These are phyloP conservation scores for Hydrotaea diabolus DNA, from an alignment of 2,888 invertebrate genomes.

Conservation along the genomic window DNA sequence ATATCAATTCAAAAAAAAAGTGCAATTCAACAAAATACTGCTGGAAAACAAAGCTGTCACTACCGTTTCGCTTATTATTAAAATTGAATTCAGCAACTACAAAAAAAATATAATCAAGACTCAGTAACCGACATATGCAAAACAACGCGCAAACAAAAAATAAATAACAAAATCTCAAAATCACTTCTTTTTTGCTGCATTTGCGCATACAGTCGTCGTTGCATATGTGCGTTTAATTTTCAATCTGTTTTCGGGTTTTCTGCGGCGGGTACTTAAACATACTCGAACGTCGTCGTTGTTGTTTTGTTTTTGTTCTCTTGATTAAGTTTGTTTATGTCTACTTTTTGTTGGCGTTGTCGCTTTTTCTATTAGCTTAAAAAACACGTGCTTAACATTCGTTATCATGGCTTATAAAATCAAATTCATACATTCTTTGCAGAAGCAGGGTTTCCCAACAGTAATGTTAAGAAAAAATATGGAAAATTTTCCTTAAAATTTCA, in stretches of 20 bases:
- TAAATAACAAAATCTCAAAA: background rate
- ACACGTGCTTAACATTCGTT: constrained; percentile 39
- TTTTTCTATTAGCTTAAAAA: constrained; percentile 37
- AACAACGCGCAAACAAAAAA: background rate
- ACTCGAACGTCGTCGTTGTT: background rate
- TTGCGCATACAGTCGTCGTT: background rate
- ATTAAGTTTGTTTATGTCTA: constrained; percentile 7
- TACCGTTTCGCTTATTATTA: constrained; percentile 31
- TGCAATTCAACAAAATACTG: constrained; percentile 21
- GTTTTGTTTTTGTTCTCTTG: background rate
- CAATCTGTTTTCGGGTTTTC: background rate
- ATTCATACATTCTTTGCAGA: constrained; percentile 4
- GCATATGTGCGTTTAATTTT: background rate
- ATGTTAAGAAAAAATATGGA: too few relatives aligned
- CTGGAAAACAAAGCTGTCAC: constrained; percentile 29
- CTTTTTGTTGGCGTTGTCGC: background rate
- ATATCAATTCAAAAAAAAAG: background rate
- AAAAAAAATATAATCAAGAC: background rate
- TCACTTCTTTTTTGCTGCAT: background rate
- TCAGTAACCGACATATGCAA: constrained; percentile 7
- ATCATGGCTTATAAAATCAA: constrained; percentile 35
- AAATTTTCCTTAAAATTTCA: too few relatives aligned
- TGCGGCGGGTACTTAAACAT: background rate
- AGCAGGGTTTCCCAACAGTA: background rate
- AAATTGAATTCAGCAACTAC: background rate